phyloP scores from a whole-genome alignment of 1,140 invertebrate species.

The Microvelia longipes region DNA sequence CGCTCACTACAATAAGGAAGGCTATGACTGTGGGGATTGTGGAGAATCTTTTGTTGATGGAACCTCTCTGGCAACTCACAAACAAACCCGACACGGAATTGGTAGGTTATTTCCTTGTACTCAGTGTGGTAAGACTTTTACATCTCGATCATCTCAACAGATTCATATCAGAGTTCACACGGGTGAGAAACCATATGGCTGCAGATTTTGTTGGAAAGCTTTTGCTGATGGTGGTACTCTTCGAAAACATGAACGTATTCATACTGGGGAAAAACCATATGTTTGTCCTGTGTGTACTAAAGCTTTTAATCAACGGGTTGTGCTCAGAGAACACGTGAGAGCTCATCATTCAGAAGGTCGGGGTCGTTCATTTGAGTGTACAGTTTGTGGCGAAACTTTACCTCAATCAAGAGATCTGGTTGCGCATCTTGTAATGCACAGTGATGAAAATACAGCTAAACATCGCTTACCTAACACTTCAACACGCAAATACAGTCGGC shows the following conservation, averaged over 20 bases:
- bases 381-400: constrained; percentile 52
- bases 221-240: constrained; percentile 96
- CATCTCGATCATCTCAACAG: constrained; percentile 48
- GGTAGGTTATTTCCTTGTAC: constrained; percentile 63
- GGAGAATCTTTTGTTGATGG: constrained; percentile 54
- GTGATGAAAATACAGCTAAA: constrained; percentile 63
- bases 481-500: constrained; percentile 60
- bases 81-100: constrained; percentile 25
- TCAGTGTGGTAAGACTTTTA: constrained; percentile 69
- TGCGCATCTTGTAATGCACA: constrained; percentile 63
- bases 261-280: constrained; percentile 91
- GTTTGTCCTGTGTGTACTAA: constrained; percentile 84
- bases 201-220: constrained; percentile 94
- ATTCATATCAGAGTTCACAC: constrained; percentile 82
- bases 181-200: constrained; percentile 71
- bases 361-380: constrained; percentile 44
- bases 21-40: constrained; percentile 42
- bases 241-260: constrained; percentile 92
- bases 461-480: constrained; percentile 50
- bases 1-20: not conserved
- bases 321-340: constrained; percentile 61
- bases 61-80: constrained; percentile 48
- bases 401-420: constrained; percentile 54
- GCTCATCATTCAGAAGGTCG: constrained; percentile 64
- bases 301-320: constrained; percentile 69